Conservation (phyloP, 2,888 invertebrate genomes). For the Nomada fucata region DNA sequence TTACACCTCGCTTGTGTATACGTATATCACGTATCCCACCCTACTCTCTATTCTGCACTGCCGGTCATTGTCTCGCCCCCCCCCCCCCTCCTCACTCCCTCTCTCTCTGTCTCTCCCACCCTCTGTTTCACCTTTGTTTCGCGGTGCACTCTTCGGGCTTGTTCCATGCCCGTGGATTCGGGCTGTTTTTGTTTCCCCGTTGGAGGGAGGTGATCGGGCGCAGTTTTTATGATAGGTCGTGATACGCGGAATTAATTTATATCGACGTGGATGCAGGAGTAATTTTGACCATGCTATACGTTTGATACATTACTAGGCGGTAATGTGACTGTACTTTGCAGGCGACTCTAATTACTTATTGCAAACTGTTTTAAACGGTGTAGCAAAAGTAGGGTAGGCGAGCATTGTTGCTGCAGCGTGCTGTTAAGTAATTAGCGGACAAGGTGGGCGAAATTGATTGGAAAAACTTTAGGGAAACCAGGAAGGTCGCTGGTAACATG, state of each 20-base stretch:
- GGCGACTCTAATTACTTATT: no score
- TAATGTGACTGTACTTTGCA: no score
- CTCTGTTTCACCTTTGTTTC: not conserved
- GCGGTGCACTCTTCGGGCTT: conserved; percentile 8
- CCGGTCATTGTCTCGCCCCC: conserved; percentile 27
- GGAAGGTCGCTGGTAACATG: no score
- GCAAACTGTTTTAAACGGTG: no score
- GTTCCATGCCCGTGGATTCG: not conserved
- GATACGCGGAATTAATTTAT: conserved; percentile 7
- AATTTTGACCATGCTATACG: no score
- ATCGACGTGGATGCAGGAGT: not conserved
- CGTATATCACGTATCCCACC: conserved; percentile 50
- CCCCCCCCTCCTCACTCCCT: no score
- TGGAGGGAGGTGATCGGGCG: not conserved
- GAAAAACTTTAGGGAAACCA: no score
- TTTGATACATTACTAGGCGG: no score
- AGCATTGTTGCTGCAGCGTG: no score
- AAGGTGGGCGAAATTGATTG: no score
- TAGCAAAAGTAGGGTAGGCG: no score
- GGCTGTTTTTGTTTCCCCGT: conserved; percentile 5
- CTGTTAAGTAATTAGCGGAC: no score
- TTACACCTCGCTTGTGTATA: conserved; percentile 72
- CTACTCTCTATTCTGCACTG: conserved; percentile 4
- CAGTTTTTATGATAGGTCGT: not conserved
- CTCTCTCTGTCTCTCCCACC: not conserved